Base-by-base conservation (phyloP, 2,113 vertebrate genomes). In the Leucopsar rothschildi region DNA sequence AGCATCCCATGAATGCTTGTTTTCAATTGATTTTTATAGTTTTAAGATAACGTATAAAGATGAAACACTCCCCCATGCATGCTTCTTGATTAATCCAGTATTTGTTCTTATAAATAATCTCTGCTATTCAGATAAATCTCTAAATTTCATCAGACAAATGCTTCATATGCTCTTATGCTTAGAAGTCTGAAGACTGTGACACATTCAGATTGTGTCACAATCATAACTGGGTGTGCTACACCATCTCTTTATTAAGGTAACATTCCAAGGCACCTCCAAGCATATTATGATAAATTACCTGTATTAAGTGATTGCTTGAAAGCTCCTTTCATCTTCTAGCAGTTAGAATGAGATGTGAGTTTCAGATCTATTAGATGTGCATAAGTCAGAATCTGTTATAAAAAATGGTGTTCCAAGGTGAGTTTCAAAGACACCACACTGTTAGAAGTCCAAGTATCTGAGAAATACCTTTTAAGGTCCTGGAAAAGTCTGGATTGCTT, bases 71-170 rank as follows among this genome's bases (percentile, higher is more conserved):
- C 11, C 11, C 10, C 25, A 6, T 77, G 47, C 12, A 18, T 83
- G 52, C 52, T 93, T 39, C 69, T 94, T 78, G 77, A 88, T 86
- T 84, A 68, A 78, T 37, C 35, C 52, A 63, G 47, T 71, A 37
- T 92, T 93, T 92, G 35, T 91, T 92, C 60, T 78, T 91, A 3
- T 6, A 73, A 88, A 60, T 77, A 81, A 68, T 49, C 65, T 63
- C 86, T 89, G 77, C 83, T 75, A 24, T 94, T 88, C 60, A 68
- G 86, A 84, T 81, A 91, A 92, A 95, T 86, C 92, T 94, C 75
- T 92, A 40, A 61, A 81, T 75, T 88, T 92, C 7, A 0, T 88
- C 80, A 94, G 60, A 69, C 33, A 63, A 90, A 91, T 86, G 77
- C 56, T 88, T 80, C 53, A 39, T 75, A 47, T 78, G 80, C 61